Evolutionary conservation across 2,888 invertebrate species (phyloP), one percentile per base, ranked within the genome.

Genomic region (Elysia crispata): DNA sequence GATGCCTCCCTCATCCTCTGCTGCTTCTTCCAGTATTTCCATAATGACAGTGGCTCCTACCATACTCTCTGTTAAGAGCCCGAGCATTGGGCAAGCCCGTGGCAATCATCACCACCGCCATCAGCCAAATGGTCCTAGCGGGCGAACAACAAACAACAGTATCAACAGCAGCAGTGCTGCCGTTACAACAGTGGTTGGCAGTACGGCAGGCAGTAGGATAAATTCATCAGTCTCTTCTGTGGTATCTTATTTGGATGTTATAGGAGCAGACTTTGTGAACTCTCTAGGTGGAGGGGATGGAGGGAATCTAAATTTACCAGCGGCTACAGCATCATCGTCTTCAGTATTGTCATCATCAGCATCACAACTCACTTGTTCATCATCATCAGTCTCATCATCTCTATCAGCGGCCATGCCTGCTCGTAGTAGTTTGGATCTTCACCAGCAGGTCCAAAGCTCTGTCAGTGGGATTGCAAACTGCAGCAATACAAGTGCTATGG

Each of bases 41-140:
- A 80, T 80, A 50, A 80, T 80, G 80, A 80, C 80, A 1, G 80
- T 80, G 28, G 80, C 80, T n/a, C 80, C 80, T 1, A 80, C 80
- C 25, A 80, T 80, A 33, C 57, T 80, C 30, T 80, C 80, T 1
- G 80, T 80, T n/a, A 80, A 80, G 49, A 80, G 80, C n/a, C 80
- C 80, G 1, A 76, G 76, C 25, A 72, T 80, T 11, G 80, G 80
- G n/a, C 80, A 80, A 72, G 57, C 72, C 6, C 31, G 76, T 20
- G 72, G 72, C 66, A 72, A 76, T 54, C 75, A 76, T 23, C 73
- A 73, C 66, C 33, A 41, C 73, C 80, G 76, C 64, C 75, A 80
- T 23, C 69, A 75, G 23, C 18, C 20, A 15, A 33, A 33, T 41
- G n/a, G 33, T 5, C 33, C 33, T 15, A 30, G 67, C 15, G 67